Conservation (phyloP, 1,140 invertebrate genomes). For the Drosophila insularis region DNA sequence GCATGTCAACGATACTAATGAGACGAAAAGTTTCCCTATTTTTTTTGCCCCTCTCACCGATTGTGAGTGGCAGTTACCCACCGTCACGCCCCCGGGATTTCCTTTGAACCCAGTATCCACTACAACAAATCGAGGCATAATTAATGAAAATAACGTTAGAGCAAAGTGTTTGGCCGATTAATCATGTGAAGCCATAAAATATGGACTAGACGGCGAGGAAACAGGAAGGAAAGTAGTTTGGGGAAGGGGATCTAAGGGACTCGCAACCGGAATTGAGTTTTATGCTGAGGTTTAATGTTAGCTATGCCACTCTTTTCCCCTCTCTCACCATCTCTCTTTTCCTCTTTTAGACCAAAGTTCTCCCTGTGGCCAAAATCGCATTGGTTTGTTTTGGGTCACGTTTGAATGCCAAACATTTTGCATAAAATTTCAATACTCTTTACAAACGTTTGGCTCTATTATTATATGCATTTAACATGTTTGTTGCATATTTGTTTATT, state of each 20-base stretch:
- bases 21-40: constrained; percentile 29
- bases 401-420: constrained; percentile 23
- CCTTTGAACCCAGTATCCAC: background rate
- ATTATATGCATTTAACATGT: too few species aligned
- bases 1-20: constrained; percentile 64
- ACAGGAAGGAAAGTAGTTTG: background rate
- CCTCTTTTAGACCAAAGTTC: background rate
- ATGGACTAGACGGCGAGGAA: background rate
- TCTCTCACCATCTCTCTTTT: background rate
- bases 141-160: constrained; percentile 45
- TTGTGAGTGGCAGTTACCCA: background rate
- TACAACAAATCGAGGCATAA: constrained; percentile 37
- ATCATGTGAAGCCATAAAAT: constrained; percentile 31
- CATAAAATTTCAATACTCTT: constrained; percentile 14
- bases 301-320: background rate
- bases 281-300: background rate
- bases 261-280: background rate
- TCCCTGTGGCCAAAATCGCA: background rate
- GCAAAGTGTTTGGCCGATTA: constrained; percentile 50
- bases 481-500: too few species aligned
- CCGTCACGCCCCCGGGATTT: background rate
- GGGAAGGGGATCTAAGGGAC: background rate
- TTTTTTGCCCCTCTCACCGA: background rate
- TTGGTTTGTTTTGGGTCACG: constrained; percentile 28
- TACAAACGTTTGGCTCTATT: background rate